Conservation (phyloP, 2,888 invertebrate genomes). For the Pachymerium ferrugineum region DNA sequence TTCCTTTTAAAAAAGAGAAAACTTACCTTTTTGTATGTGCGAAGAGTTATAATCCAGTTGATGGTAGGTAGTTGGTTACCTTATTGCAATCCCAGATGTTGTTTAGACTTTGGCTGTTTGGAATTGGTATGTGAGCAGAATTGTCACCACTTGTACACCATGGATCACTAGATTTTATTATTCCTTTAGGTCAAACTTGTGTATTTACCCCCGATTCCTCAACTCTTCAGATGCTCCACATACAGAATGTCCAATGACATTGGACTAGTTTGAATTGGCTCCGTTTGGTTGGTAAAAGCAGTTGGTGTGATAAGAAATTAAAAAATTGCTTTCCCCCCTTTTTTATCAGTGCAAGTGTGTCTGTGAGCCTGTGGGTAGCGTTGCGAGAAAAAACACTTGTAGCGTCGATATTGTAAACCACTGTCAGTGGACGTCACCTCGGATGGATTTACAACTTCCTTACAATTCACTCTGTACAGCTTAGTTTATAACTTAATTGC, state of each 20-base stretch:
- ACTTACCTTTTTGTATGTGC: neutral
- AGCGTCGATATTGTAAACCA: slow-evolving; percentile 3
- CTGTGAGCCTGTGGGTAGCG: neutral
- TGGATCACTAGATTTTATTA: slow-evolving; percentile 22
- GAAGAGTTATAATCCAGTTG: slow-evolving; percentile 2
- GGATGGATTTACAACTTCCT: slow-evolving; percentile 16
- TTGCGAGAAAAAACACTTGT: neutral
- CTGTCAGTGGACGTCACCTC: slow-evolving; percentile 10
- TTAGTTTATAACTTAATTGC: slow-evolving; percentile 7
- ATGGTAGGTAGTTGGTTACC: neutral
- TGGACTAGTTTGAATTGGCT: neutral
- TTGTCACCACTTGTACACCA: slow-evolving; percentile 6
- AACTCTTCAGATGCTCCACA: slow-evolving; percentile 1
- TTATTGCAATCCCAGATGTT: slow-evolving; percentile 24
- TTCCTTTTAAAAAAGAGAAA: slow-evolving; percentile 7
- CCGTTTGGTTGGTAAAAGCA: neutral
- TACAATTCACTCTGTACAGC: neutral
- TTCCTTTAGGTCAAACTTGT: neutral
- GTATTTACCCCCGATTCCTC: neutral
- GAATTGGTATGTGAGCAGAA: slow-evolving; percentile 13
- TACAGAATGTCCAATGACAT: slow-evolving; percentile 15
- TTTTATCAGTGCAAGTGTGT: too few relatives aligned
- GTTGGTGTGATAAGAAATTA: neutral
- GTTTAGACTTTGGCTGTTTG: slow-evolving; percentile 6
- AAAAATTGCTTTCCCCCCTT: neutral